These are phyloP conservation scores for Quadriops clusia DNA, from an alignment of 2,888 invertebrate genomes.

Conservation along the genomic window DNA sequence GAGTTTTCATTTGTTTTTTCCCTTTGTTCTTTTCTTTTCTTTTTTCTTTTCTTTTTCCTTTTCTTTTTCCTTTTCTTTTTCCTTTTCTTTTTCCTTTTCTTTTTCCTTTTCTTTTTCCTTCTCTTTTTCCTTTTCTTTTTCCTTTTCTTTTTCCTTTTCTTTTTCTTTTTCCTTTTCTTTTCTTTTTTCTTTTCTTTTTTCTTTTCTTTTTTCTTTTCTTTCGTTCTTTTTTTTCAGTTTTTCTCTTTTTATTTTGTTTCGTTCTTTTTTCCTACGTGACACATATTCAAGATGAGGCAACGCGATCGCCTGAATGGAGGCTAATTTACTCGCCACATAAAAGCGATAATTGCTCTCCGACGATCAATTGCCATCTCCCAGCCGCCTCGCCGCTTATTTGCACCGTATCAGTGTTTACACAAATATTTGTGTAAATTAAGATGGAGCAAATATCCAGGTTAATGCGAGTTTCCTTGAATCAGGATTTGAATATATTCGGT, in stretches of 20 bases:
- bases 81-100: not conserved
- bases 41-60: not conserved
- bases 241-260: too few species aligned
- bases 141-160: not conserved
- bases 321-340: not conserved
- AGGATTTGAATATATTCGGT: too few species aligned
- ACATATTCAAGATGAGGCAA: too few species aligned
- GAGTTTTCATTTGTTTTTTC: conserved; percentile 19
- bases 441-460: too few species aligned
- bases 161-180: not conserved
- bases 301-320: too few species aligned
- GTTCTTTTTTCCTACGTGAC: too few species aligned
- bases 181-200: not conserved
- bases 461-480: too few species aligned
- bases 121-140: not conserved
- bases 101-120: not conserved
- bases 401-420: too few species aligned
- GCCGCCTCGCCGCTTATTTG: too few species aligned
- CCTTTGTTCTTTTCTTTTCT: not conserved
- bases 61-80: not conserved
- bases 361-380: not conserved
- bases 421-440: too few species aligned
- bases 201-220: too few species aligned
- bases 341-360: not conserved
- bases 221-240: too few species aligned